A percentile compares a stretch with the other conserved stretches of the same genome.
Conservation (phyloP, 2,113 vertebrate genomes). For the Haemorhous mexicanus region DNA sequence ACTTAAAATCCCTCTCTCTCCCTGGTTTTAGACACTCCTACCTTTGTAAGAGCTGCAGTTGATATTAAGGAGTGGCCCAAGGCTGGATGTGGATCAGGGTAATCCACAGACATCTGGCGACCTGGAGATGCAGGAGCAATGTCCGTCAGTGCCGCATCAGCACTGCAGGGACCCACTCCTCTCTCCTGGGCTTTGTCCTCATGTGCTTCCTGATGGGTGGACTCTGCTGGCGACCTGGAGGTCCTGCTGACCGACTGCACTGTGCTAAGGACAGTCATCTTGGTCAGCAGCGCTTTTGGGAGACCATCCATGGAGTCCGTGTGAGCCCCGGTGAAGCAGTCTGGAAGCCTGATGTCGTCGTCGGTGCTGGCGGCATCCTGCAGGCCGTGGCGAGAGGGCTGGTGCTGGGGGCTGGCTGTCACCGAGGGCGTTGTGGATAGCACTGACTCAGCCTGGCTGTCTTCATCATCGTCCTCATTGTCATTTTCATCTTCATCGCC, state of each 20-base stretch:
- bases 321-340: conserved; percentile 63
- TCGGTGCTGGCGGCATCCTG: conserved; percentile 64
- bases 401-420: conserved; percentile 90
- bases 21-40: conserved; percentile 42
- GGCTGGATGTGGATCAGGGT: conserved; percentile 76
- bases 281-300: conserved; percentile 87
- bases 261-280: conserved; percentile 86
- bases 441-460: conserved; percentile 94
- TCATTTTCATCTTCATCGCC: conserved; percentile 92
- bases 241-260: conserved; percentile 26
- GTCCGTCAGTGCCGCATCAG: conserved; percentile 40
- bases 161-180: neutral
- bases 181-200: conserved; percentile 54
- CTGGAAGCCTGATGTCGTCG: conserved; percentile 55
- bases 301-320: conserved; percentile 79
- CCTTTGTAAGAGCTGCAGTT: conserved; percentile 76
- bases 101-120: conserved; percentile 91
- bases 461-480: conserved; percentile 96
- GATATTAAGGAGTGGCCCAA: conserved; percentile 63
- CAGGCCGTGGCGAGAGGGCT: conserved; percentile 69
- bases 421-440: conserved; percentile 92
- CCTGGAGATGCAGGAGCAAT: conserved; percentile 78
- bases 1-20: neutral
- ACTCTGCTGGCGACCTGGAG: conserved; percentile 41
- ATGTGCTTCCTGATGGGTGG: neutral